phyloP scores from a whole-genome alignment of 2,797 vertebrate genomes.

The Numenius phaeopus region DNA sequence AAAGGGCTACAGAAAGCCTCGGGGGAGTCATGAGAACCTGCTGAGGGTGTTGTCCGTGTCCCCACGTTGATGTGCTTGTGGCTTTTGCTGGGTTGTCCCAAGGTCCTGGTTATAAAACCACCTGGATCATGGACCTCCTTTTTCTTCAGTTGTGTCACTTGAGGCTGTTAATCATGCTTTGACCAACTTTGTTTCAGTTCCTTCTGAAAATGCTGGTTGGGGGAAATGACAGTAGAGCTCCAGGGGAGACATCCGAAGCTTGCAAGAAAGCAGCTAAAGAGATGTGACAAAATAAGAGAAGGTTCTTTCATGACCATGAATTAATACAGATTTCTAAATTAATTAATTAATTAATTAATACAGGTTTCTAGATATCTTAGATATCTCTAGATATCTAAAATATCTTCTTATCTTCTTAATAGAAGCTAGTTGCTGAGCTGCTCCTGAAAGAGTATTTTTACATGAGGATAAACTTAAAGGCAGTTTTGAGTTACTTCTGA shows the following conservation, averaged over 20 bases:
- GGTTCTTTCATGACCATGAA: too few relatives aligned
- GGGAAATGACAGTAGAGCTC: not conserved
- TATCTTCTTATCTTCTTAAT: not conserved
- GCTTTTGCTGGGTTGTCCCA: not conserved
- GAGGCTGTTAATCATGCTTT: not conserved
- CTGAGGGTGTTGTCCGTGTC: not conserved
- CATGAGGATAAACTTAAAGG: not conserved
- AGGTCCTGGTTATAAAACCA: not conserved
- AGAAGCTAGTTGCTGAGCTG: not conserved
- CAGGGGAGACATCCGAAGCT: not conserved
- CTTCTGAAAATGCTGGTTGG: not conserved
- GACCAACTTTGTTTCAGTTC: not conserved
- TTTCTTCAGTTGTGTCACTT: not conserved
- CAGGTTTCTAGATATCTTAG: not conserved
- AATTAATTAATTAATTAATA: not conserved
- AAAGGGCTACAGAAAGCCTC: constrained; percentile 71
- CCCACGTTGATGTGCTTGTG: not conserved
- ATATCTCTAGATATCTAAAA: too few relatives aligned
- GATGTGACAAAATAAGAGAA: not conserved
- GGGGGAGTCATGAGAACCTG: constrained; percentile 41
- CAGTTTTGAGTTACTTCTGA: not conserved
- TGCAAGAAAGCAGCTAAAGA: not conserved
- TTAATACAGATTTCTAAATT: not conserved
- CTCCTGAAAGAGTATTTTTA: not conserved
- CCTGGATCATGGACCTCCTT: not conserved